Evolutionary conservation across 2,888 invertebrate species (phyloP), one percentile per base, ranked within the genome.

Genomic region (Nephrotoma flavescens): DNA sequence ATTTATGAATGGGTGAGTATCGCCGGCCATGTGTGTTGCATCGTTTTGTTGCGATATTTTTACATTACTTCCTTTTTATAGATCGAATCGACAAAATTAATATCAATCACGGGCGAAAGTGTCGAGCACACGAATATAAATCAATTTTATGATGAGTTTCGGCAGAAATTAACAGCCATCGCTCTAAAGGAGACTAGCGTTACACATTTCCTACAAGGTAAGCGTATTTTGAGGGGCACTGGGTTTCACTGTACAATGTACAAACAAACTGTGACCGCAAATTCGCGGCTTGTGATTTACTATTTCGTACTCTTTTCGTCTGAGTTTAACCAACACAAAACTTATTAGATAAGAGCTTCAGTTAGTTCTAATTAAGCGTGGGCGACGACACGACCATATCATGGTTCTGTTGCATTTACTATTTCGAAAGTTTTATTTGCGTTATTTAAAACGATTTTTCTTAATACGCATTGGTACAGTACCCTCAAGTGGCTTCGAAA

Each of bases 111-210:
- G 6, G 12, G 19, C 3, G 71, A 89, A 41, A 89, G 88, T 11
- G 88, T 91, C 5, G 90, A 91, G 86, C 90, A 91, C 86, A 88
- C 90, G 0, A 89, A 91, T 87, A 88, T 91, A 41, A 90, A 90
- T n/a, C 87, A 83, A 1, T 91, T 91, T 87, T 91, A 89, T 87
- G 57, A 87, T 7, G 89, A 88, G 31, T 89, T 89, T 71, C 87
- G 87, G 5, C 87, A 87, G 41, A 86, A 87, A 41, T 87, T 88
- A 71, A 87, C 86, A 41, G 31, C 83, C 12, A 83, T 86, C 83
- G 71, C 19, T 83, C 44, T 31, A 6, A 42, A 12, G 84, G 87
- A 19, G 44, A 83, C 2, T 86, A 89, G 86, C 71, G 71, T 89
- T 0, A 86, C 87, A n/a, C 42, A 86, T 1, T 91, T 91, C 88